Conservation (phyloP, 2,113 vertebrate species). For the Myrmecobius fasciatus region DNA sequence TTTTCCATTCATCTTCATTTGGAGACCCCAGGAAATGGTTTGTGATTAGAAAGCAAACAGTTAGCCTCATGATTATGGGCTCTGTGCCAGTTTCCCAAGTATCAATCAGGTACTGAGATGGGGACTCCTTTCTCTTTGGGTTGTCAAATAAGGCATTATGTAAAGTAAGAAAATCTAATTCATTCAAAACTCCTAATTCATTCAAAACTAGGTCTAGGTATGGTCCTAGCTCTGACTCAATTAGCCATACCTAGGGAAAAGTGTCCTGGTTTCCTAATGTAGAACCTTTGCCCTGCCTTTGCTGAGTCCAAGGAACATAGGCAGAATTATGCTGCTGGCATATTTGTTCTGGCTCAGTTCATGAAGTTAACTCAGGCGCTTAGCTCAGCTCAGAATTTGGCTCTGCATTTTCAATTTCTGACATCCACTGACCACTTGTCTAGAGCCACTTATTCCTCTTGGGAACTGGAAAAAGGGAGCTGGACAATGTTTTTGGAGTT, state of each 20-base stretch:
- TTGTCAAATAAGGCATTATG: not conserved
- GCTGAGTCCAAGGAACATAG: not conserved
- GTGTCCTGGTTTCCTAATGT: not conserved
- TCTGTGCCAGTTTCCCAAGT: not conserved
- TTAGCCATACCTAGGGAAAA: not conserved
- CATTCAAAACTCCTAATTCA: not conserved
- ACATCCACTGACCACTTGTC: not conserved
- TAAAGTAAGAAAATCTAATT: not conserved
- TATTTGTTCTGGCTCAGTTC: not conserved
- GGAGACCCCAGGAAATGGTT: not conserved
- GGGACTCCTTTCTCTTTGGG: not conserved
- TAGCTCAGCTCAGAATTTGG: not conserved
- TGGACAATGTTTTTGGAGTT: not conserved
- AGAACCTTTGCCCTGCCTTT: not conserved
- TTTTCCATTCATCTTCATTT: slow-evolving; percentile 10
- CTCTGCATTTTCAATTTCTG: not conserved
- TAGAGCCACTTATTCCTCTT: not conserved
- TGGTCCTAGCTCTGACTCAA: not conserved
- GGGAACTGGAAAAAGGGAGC: not conserved
- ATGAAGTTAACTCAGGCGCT: not conserved
- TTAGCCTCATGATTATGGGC: not conserved
- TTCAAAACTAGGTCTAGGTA: too few relatives aligned
- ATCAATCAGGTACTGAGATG: not conserved
- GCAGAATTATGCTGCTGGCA: not conserved
- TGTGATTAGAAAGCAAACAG: not conserved